phyloP scores from a whole-genome alignment of 2,113 vertebrate genomes.

The Cettia cetti region DNA sequence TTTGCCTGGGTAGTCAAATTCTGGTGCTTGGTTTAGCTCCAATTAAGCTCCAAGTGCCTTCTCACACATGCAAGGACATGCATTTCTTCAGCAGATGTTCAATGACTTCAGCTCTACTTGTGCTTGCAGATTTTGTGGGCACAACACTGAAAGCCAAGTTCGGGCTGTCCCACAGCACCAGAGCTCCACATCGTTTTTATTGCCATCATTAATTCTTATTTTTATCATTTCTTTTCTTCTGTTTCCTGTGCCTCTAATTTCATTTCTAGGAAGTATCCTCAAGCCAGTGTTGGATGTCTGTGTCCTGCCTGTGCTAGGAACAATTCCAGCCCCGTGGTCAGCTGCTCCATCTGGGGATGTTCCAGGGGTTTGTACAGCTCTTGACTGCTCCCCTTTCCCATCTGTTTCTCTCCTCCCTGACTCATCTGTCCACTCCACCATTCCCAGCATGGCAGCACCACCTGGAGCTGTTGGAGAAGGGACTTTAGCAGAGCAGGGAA shows the following conservation, averaged over 20 bases:
- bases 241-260: background rate
- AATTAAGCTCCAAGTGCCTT: background rate
- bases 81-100: background rate
- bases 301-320: background rate
- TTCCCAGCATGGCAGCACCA: background rate
- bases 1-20: background rate
- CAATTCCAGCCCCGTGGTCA: background rate
- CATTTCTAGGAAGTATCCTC: background rate
- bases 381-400: background rate
- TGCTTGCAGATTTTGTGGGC: background rate
- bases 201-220: too few relatives aligned
- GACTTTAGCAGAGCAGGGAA: background rate
- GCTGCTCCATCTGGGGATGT: background rate
- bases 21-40: background rate
- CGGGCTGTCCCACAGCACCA: background rate
- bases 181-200: background rate
- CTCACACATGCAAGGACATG: background rate
- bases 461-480: background rate
- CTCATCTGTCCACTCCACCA: background rate
- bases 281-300: background rate
- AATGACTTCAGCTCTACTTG: background rate
- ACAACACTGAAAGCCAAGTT: background rate
- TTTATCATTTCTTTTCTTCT: background rate
- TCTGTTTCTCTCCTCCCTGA: background rate
- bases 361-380: background rate